A percentile compares a stretch with the other conserved stretches of the same genome.
These are phyloP conservation scores for Zosterops lateralis DNA, from an alignment of 2,113 vertebrate species.

Conservation along the genomic window DNA sequence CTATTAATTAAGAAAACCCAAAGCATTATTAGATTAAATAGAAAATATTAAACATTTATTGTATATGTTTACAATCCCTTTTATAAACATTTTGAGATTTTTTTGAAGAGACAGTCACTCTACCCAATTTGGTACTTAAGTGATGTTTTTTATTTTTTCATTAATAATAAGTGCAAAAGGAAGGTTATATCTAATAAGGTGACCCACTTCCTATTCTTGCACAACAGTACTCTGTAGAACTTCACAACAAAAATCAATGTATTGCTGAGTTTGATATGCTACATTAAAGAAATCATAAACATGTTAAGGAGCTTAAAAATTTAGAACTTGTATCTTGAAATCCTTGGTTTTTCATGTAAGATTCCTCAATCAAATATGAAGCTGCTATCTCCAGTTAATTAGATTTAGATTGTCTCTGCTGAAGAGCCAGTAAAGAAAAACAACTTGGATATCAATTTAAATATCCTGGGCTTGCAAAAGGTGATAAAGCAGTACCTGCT, in stretches of 20 bases:
- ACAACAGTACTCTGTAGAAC: neutral
- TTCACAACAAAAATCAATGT: neutral
- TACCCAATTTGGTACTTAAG: neutral
- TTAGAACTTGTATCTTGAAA: slow-evolving; percentile 17
- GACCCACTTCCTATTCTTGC: neutral
- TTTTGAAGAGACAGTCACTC: neutral
- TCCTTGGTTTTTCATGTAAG: neutral
- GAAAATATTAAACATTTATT: neutral
- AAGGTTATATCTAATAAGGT: neutral
- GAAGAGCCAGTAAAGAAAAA: neutral
- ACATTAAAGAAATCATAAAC: neutral
- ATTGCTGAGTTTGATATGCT: neutral
- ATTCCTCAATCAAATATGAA: neutral
- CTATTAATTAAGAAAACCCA: neutral
- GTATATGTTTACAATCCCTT: neutral
- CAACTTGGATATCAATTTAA: neutral
- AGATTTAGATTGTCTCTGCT: neutral
- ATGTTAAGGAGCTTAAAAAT: slow-evolving; percentile 33
- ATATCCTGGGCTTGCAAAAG: neutral
- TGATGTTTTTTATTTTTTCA: too few relatives aligned
- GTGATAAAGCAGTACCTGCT: neutral
- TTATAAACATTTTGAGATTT: neutral
- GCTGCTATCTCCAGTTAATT: neutral
- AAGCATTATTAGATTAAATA: neutral
- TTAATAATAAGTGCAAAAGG: neutral